Percentiles rank a stretch among this genome's conserved stretches.
These are phyloP conservation scores for Hippocampus abdominalis DNA, from an alignment of 2,113 vertebrate genomes.

Conservation along the genomic window DNA sequence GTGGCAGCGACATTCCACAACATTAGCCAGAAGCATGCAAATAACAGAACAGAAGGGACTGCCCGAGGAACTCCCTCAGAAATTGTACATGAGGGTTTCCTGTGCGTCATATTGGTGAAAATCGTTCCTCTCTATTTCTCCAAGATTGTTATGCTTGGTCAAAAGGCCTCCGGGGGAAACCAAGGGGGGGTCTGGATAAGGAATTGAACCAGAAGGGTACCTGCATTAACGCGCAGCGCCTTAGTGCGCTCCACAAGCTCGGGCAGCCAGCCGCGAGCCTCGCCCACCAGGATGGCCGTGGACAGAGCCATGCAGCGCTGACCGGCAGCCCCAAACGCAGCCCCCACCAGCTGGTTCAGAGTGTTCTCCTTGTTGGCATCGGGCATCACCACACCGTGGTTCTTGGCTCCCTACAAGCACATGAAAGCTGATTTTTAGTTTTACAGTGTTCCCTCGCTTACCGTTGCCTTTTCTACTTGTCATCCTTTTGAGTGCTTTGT, in stretches of 20 bases:
- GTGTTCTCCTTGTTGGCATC: slow-evolving; percentile 98
- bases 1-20: slow-evolving; percentile 26
- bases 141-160: slow-evolving; percentile 27
- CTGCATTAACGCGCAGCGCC: slow-evolving; percentile 86
- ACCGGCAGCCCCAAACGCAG: slow-evolving; percentile 94
- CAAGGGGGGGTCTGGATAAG: background rate
- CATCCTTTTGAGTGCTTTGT: background rate
- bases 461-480: background rate
- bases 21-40: slow-evolving; percentile 30
- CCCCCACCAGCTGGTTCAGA: slow-evolving; percentile 92
- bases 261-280: slow-evolving; percentile 86
- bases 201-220: slow-evolving; percentile 59
- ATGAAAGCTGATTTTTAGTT: slow-evolving; percentile 27
- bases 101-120: slow-evolving; percentile 42
- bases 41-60: slow-evolving; percentile 41
- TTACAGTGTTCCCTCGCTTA: background rate
- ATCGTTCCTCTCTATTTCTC: slow-evolving; percentile 15
- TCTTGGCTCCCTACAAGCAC: slow-evolving; percentile 87
- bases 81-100: slow-evolving; percentile 58
- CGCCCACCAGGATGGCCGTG: slow-evolving; percentile 88
- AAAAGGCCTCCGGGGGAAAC: slow-evolving; percentile 17
- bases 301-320: slow-evolving; percentile 98
- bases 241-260: slow-evolving; percentile 90
- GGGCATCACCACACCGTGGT: slow-evolving; percentile 96
- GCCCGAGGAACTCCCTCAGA: slow-evolving; percentile 52